Conservation (phyloP, 2,113 vertebrate genomes). For the Neolamprologus sp. region DNA sequence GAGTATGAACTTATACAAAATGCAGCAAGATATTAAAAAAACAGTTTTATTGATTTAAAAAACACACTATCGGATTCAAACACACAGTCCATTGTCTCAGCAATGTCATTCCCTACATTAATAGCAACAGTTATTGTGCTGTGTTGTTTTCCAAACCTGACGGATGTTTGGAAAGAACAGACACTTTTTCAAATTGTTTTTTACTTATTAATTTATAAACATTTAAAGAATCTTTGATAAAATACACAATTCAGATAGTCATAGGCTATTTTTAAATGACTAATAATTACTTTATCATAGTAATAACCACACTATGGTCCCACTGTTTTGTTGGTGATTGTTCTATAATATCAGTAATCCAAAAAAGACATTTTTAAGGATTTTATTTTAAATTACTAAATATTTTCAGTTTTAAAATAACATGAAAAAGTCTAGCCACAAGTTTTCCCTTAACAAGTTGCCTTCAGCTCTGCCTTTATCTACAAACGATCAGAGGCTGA, state of each 20-base stretch:
- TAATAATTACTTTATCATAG: background rate
- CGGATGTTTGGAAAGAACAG: background rate
- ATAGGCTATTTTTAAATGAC: background rate
- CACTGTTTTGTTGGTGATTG: background rate
- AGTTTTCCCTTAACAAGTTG: background rate
- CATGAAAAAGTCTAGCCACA: background rate
- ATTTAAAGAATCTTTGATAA: background rate
- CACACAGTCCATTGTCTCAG: background rate
- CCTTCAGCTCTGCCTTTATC: background rate
- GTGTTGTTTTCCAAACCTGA: background rate
- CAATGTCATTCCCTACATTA: background rate
- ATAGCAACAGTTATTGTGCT: background rate
- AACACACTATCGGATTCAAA: too few relatives aligned
- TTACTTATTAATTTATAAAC: background rate
- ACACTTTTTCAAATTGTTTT: background rate
- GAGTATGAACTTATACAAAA: too few relatives aligned
- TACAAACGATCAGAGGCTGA: background rate
- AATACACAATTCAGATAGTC: background rate
- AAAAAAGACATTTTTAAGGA: background rate
- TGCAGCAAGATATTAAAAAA: too few relatives aligned
- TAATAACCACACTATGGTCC: background rate
- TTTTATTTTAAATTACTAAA: background rate
- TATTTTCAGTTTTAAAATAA: background rate
- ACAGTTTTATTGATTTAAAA: too few relatives aligned
- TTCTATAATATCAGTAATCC: background rate